Conservation (phyloP, 2,888 invertebrate species). For the Synergus umbraculus region DNA sequence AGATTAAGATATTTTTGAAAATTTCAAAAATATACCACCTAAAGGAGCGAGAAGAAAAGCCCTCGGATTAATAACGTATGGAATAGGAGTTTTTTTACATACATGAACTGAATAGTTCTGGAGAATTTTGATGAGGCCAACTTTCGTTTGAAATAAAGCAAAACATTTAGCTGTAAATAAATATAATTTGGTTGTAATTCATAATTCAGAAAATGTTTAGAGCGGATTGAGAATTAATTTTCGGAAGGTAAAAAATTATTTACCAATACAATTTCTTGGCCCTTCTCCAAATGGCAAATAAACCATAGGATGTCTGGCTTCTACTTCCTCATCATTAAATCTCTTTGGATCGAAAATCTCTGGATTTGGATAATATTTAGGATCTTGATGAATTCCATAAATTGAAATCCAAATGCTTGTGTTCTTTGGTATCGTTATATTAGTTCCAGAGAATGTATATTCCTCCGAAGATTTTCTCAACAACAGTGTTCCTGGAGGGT, state of each 20-base stretch:
- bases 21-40: slow-evolving; percentile 66
- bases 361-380: slow-evolving; percentile 53
- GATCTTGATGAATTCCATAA: slow-evolving; percentile 60
- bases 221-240: not conserved
- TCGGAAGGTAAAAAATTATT: not conserved
- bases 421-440: slow-evolving; percentile 59
- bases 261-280: slow-evolving; percentile 72
- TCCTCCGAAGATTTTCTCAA: slow-evolving; percentile 65
- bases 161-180: slow-evolving; percentile 63
- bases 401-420: slow-evolving; percentile 58
- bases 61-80: slow-evolving; percentile 58
- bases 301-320: slow-evolving; percentile 61
- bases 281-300: slow-evolving; percentile 70
- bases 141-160: slow-evolving; percentile 71
- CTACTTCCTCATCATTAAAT: slow-evolving; percentile 60
- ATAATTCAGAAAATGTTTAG: too few relatives aligned
- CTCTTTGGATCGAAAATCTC: slow-evolving; percentile 53
- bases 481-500: slow-evolving; percentile 73
- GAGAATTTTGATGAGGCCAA: slow-evolving; percentile 71
- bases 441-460: slow-evolving; percentile 47
- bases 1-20: slow-evolving; percentile 54
- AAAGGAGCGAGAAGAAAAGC: slow-evolving; percentile 61
- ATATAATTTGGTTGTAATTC: not conserved
- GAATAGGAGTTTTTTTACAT: slow-evolving; percentile 66
- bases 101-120: slow-evolving; percentile 68